Base-by-base conservation (phyloP, 2,113 vertebrate species). In the Hypomesus transpacificus region DNA sequence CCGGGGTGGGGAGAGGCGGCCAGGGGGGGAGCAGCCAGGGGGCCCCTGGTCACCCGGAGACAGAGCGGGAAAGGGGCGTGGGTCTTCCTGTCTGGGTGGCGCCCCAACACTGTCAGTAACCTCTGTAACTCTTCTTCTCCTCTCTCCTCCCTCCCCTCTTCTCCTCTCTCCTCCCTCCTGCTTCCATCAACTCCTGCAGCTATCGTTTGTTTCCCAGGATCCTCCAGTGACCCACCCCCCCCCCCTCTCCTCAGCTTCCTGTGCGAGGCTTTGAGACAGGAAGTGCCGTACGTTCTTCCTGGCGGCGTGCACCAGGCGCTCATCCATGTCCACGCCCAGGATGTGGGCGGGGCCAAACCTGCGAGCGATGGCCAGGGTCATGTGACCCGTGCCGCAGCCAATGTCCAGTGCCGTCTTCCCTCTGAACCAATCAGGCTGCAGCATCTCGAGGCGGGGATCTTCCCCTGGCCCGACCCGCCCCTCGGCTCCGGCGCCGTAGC, bases 271-370 rank as follows among this genome's bases (percentile, higher is more conserved):
- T 75, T 95, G 93, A 0, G 95, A 96, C 75, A 97, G 85, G 80
- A 95, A 96, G 79, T 97, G 94, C 14, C 92, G 90, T 63, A 97
- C 79, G 73, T 97, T 97, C 73, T 94, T 95, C 1, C 88, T 89
- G 0, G 95, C 95, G 0, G 94, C 90, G 0, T 87, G 91, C 5
- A 97, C 92, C 59, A 98, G 79, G 0, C 56, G 77, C 0, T 83
- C 70, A 2, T 98, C 94, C 0, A 95, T 91, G 86, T 98, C 96
- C 85, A 98, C 53, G 8, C 96, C 96, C 66, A 96, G 89, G 69
- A 97, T 90, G 68, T 93, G 91, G 34, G 89, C 56, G 0, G 96
- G 95, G 8, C 82, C 73, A 86, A 94, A 93, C 21, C 87, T 84
- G 1, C 90, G 89, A 18, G 95, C 94, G 3, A 98, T 78, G 14